phyloP scores from a whole-genome alignment of 2,888 invertebrate genomes.

The Xestia c-nigrum region DNA sequence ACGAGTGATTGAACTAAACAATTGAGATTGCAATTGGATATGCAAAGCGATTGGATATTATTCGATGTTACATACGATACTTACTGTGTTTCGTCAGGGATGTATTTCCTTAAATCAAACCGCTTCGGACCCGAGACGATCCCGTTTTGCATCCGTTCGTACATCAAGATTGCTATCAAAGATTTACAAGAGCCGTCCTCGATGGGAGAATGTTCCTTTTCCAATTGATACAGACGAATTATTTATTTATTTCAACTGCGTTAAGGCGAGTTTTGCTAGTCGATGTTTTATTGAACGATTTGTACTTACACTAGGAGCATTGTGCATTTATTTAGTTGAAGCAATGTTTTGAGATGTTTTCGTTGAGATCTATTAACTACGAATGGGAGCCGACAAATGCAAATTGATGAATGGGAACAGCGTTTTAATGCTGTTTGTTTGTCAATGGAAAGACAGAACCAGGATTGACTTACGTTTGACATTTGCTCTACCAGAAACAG shows the following conservation, averaged over 20 bases:
- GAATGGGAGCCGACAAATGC: constrained; percentile 54
- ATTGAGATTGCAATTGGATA: constrained; percentile 83
- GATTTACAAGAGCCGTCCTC: constrained; percentile 89
- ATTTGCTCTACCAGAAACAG: not conserved
- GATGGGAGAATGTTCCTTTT: constrained; percentile 80
- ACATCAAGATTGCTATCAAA: constrained; percentile 90
- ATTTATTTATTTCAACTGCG: constrained; percentile 80
- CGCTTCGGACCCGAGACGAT: constrained; percentile 77
- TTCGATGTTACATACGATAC: constrained; percentile 75
- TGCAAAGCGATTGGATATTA: constrained; percentile 75
- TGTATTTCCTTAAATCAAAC: constrained; percentile 87
- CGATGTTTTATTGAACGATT: constrained; percentile 59
- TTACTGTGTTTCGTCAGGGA: constrained; percentile 68
- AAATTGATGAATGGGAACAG: constrained; percentile 56
- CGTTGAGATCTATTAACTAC: constrained; percentile 50
- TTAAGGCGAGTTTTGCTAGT: constrained; percentile 68
- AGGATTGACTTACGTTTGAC: constrained; percentile 1
- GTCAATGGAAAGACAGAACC: constrained; percentile 10
- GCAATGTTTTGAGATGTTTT: constrained; percentile 54
- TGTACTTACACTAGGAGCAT: constrained; percentile 52
- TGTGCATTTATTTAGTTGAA: constrained; percentile 58
- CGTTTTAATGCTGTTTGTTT: constrained; percentile 45
- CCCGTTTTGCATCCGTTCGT: constrained; percentile 90
- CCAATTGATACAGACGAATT: constrained; percentile 82
- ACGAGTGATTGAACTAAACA: constrained; percentile 80